Conservation (phyloP, 2,888 invertebrate species). For the Tinea semifulvella region DNA sequence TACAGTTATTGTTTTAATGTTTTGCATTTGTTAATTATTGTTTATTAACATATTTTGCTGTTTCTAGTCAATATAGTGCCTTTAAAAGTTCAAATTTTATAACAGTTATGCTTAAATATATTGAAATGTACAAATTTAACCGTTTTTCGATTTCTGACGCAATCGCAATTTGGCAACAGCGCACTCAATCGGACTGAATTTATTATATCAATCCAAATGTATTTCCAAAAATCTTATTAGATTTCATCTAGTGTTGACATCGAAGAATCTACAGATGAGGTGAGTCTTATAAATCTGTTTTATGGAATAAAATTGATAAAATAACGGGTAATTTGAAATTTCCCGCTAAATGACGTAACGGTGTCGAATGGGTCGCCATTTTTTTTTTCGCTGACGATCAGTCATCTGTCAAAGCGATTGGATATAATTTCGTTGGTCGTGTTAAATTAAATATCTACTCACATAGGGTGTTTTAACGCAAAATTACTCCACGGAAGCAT, state of each 20-base stretch:
- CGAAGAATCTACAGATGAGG: constrained; percentile 9
- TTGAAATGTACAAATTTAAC: constrained; percentile 9
- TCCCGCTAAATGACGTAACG: constrained; percentile 60
- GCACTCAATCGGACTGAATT: constrained; percentile 24
- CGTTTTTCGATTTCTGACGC: constrained; percentile 56
- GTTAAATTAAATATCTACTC: constrained; percentile 37
- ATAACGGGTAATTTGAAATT: constrained; percentile 43
- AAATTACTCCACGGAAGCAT: constrained; percentile 54
- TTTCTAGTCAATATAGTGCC: constrained; percentile 10
- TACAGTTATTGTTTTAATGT: background rate
- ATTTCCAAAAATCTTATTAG: constrained; percentile 38
- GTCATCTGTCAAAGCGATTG: constrained; percentile 46
- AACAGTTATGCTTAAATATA: constrained; percentile 3
- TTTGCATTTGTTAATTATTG: background rate
- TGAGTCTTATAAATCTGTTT: constrained; percentile 15
- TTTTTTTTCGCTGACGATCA: constrained; percentile 38
- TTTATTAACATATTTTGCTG: background rate
- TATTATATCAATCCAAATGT: constrained; percentile 29
- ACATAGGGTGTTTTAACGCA: constrained; percentile 40
- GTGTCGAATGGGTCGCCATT: constrained; percentile 33
- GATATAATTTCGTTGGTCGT: constrained; percentile 38
- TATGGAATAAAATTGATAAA: constrained; percentile 20
- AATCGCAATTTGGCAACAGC: constrained; percentile 62
- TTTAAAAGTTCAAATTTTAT: constrained; percentile 1
- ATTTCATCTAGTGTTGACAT: constrained; percentile 17